phyloP scores from a whole-genome alignment of 2,113 vertebrate genomes.

The Alces alces region DNA sequence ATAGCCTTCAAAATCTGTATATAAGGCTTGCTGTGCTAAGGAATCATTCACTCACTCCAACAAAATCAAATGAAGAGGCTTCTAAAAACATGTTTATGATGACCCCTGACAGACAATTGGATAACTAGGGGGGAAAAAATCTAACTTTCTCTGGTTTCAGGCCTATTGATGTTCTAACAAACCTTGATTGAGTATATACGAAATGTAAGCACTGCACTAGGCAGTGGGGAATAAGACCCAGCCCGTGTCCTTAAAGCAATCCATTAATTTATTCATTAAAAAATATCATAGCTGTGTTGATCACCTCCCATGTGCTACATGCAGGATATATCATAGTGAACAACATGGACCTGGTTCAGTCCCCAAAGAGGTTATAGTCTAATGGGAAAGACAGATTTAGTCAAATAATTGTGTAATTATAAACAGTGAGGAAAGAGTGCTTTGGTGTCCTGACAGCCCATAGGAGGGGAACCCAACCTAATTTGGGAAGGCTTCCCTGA shows the following conservation, averaged over 20 bases:
- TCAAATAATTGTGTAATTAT: neutral
- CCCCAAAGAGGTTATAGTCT: neutral
- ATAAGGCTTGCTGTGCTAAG: neutral
- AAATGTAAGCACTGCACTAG: neutral
- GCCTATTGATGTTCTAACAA: neutral
- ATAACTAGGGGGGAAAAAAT: neutral
- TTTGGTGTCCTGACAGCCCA: neutral
- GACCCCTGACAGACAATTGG: neutral
- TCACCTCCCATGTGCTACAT: neutral
- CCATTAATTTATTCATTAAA: conserved; percentile 3
- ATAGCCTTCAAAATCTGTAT: neutral
- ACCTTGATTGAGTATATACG: neutral
- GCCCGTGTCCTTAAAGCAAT: neutral
- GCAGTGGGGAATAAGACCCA: neutral
- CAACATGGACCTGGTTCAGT: neutral
- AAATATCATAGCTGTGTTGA: neutral
- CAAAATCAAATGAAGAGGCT: neutral
- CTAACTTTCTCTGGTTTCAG: neutral
- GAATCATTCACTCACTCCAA: neutral
- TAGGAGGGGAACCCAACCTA: neutral
- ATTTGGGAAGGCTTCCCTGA: neutral
- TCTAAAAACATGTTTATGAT: neutral
- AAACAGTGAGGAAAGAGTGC: neutral
- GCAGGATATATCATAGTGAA: neutral
- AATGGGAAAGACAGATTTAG: neutral